Percentiles rank a stretch among this genome's conserved stretches.
Conservation (phyloP, 2,888 invertebrate species). For the Alentia gelatinosa region DNA sequence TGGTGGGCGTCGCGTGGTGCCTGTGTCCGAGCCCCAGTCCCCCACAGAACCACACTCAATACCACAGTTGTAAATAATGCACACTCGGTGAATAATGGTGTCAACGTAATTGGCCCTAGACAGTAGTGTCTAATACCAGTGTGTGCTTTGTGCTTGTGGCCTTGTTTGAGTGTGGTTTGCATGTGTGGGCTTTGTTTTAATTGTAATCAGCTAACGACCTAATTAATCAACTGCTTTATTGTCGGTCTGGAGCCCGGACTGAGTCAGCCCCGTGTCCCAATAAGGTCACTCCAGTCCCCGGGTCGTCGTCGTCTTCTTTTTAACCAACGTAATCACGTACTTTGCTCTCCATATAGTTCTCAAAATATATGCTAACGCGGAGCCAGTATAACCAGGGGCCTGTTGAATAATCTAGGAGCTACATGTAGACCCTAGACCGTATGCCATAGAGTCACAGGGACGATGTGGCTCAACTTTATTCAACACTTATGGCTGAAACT, state of each 20-base stretch:
- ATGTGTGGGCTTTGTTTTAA: slow-evolving; percentile 20
- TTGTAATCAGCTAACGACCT: background rate
- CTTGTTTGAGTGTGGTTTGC: background rate
- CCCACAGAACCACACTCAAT: background rate
- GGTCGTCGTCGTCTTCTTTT: background rate
- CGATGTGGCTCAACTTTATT: too few species aligned
- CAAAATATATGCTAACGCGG: too few species aligned
- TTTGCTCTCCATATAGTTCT: too few species aligned
- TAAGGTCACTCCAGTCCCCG: background rate
- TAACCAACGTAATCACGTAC: background rate
- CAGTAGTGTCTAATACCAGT: background rate
- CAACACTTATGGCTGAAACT: too few species aligned
- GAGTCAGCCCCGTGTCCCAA: background rate
- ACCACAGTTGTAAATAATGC: slow-evolving; percentile 13
- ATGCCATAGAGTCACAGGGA: too few species aligned
- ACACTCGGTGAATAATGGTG: background rate
- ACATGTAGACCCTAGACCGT: too few species aligned
- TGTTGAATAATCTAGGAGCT: too few species aligned
- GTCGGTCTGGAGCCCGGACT: background rate
- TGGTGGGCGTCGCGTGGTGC: too few species aligned
- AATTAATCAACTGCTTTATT: background rate
- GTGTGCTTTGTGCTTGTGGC: background rate
- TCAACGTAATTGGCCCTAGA: background rate
- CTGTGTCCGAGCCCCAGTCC: background rate
- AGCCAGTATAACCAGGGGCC: too few species aligned